A percentile compares a stretch with the other conserved stretches of the same genome.
Conservation (phyloP, 2,113 vertebrate genomes). For the Marcusenius ussheri region DNA sequence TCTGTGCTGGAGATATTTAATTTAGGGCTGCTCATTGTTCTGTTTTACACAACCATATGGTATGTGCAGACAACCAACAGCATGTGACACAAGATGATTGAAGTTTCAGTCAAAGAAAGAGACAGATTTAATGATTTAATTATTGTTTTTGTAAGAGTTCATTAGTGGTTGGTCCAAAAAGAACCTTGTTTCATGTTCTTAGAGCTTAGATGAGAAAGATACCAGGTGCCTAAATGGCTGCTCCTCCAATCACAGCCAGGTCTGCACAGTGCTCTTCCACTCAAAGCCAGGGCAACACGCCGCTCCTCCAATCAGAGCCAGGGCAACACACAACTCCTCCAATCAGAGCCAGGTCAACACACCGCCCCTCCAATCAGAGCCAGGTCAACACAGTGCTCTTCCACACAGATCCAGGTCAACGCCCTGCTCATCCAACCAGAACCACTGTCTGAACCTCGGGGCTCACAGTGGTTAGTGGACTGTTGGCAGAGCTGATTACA, state of each 20-base stretch:
- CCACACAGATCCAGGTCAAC: not conserved
- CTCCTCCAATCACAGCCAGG: not conserved
- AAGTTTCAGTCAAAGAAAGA: slow-evolving; percentile 27
- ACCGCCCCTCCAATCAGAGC: not conserved
- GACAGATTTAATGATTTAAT: not conserved
- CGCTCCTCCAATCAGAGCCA: not conserved
- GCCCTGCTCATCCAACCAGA: not conserved
- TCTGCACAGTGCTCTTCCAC: not conserved
- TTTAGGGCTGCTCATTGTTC: not conserved
- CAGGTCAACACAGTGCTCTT: not conserved
- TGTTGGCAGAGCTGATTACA: not conserved
- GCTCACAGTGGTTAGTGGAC: not conserved
- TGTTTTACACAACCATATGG: not conserved
- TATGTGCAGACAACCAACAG: not conserved
- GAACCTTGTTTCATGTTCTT: not conserved
- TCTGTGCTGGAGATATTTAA: not conserved
- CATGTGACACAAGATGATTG: not conserved
- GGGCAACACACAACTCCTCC: not conserved
- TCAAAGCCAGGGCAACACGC: not conserved
- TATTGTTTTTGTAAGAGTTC: not conserved
- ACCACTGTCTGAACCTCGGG: not conserved
- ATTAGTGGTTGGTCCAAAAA: not conserved
- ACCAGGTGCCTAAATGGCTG: not conserved
- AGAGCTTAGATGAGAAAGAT: not conserved
- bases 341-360: not conserved